phyloP scores from a whole-genome alignment of 2,797 vertebrate genomes.

The Podargus strigoides region DNA sequence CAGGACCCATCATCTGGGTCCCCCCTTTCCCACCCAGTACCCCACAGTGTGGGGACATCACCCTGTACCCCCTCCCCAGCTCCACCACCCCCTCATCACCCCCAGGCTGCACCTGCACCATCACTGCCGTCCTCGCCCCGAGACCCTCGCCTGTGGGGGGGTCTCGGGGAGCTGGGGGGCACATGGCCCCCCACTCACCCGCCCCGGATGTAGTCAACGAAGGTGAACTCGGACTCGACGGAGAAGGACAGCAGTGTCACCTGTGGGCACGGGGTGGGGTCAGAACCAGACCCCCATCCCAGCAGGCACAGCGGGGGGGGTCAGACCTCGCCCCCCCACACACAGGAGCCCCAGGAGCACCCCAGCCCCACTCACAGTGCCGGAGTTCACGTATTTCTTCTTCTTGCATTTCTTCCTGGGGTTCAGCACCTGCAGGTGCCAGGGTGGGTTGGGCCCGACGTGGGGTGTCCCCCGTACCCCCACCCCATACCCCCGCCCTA shows the following conservation, averaged over 20 bases:
- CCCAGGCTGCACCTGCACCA: not conserved
- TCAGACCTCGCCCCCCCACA: not conserved
- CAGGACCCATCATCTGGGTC: not conserved
- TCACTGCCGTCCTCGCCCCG: rapidly evolving
- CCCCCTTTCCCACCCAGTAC: not conserved
- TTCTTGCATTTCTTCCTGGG: slow-evolving; percentile 95
- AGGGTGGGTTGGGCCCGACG: not conserved
- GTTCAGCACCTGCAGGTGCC: slow-evolving; percentile 81
- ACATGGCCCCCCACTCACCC: slow-evolving; percentile 80
- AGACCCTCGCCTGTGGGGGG: not conserved
- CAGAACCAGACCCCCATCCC: not conserved
- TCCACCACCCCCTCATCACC: rapidly evolving
- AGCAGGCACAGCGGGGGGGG: not conserved
- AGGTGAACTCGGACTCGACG: slow-evolving; percentile 94
- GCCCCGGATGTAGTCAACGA: slow-evolving; percentile 96
- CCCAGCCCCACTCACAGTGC: slow-evolving; percentile 82
- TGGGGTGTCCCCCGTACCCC: not conserved
- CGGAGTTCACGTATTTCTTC: slow-evolving; percentile 94
- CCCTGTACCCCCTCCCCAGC: not conserved
- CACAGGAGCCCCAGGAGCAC: not conserved
- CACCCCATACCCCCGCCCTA: not conserved
- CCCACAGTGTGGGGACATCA: rapidly evolving
- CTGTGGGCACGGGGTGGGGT: slow-evolving; percentile 61
- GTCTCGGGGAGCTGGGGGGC: not conserved
- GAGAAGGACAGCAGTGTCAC: slow-evolving; percentile 96